Evolutionary conservation across 2,113 vertebrate genomes (phyloP), one percentile per base, ranked within the genome.

Genomic region (Channa argus): DNA sequence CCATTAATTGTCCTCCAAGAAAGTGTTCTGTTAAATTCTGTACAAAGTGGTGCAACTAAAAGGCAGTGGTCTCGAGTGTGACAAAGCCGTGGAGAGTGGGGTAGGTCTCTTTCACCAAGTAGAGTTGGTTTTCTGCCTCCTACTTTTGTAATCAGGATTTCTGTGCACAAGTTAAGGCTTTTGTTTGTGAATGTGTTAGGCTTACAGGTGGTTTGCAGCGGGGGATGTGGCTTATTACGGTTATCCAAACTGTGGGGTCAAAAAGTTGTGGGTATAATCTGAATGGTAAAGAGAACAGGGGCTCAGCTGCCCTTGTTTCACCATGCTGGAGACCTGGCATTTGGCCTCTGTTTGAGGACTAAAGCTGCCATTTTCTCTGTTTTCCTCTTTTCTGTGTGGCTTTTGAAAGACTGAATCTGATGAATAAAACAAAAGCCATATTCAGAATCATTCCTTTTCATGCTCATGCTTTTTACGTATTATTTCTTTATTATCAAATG

Each of bases 221-320:
- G 70, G 88, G 41, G 49, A 24, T 63, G 9, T 33, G 70, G 74
- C 71, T 82, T 88, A 86, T 87, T 80, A 86, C 72, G 70, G 81
- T 85, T 68, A 82, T 85, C 86, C 88, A 80, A 89, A 88, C 82
- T 86, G 80, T 61, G 79, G 79, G 89, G 91, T 92, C 88, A 90
- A 67, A 79, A 69, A 84, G 84, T 77, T 80, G 56, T 65, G 81
- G 58, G 79, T 85, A 77, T 91, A 87, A 88, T 91, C 85, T 92
- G 89, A 92, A 91, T 91, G 85, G 83, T 92, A 89, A 92, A 85
- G 86, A 89, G 82, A 74, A 80, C 58, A 52, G 41, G 89, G 80
- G 85, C 84, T 79, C 56, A 37, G 38, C 77, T 82, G 89, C 71
- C 86, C 88, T 90, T 84, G 84, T 89, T 86, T 77, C 79, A 58